phyloP scores from a whole-genome alignment of 2,888 invertebrate genomes.

The Drosophila anomelani region DNA sequence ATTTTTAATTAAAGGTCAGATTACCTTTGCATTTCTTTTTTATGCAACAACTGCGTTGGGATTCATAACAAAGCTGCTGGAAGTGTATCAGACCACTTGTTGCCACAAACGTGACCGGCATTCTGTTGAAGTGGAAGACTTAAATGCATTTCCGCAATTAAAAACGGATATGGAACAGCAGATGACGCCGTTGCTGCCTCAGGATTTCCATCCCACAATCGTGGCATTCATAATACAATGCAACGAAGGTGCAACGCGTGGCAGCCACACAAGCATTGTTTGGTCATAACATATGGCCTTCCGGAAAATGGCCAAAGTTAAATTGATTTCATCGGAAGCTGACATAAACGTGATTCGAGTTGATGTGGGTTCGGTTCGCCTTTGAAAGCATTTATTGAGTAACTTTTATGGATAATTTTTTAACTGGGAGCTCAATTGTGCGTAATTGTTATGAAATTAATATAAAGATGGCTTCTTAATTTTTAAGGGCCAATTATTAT shows the following conservation, averaged over 20 bases:
- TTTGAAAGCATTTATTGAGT: not conserved
- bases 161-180: slow-evolving; percentile 67
- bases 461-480: not conserved
- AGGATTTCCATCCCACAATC: slow-evolving; percentile 5
- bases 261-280: slow-evolving; percentile 25
- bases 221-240: slow-evolving; percentile 29
- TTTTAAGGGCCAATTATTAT: not conserved
- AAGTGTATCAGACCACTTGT: slow-evolving; percentile 54
- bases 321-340: slow-evolving; percentile 41
- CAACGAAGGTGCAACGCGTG: slow-evolving; percentile 38
- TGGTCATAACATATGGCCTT: slow-evolving; percentile 3
- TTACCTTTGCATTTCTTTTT: slow-evolving; percentile 13
- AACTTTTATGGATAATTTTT: slow-evolving; percentile 2
- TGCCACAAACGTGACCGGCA: slow-evolving; percentile 72
- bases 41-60: slow-evolving; percentile 12
- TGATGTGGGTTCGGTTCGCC: slow-evolving; percentile 1
- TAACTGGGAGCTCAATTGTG: not conserved
- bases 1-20: slow-evolving; percentile 48
- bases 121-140: slow-evolving; percentile 17
- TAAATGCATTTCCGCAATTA: slow-evolving; percentile 75
- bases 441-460: not conserved
- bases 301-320: slow-evolving; percentile 26
- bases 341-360: slow-evolving; percentile 27
- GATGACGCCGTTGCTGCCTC: not conserved
- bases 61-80: slow-evolving; percentile 32